phyloP scores from a whole-genome alignment of 30 jellyfish, hydroid and myxozoan species.

The Sanderia malayensis region DNA sequence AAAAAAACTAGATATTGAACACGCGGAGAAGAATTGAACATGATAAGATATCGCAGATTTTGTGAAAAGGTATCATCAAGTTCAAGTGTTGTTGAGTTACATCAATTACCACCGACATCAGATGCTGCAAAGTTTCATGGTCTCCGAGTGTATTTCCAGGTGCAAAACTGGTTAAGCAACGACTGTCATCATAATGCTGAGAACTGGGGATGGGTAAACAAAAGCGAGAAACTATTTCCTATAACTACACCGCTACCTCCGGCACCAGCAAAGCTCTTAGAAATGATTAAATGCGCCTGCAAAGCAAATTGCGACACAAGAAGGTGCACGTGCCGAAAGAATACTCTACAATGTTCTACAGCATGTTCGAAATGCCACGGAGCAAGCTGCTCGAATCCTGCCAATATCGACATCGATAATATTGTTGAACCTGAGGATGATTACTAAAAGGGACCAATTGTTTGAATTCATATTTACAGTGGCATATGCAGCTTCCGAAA shows the following conservation, averaged over 20 bases:
- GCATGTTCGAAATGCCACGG: slow-evolving; percentile 42
- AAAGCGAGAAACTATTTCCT: slow-evolving; percentile 14
- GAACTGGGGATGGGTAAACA: too few species aligned
- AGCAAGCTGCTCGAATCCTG: slow-evolving; percentile 23
- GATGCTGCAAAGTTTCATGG: too few species aligned
- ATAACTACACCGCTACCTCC: slow-evolving; percentile 13
- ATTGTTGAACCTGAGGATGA: slow-evolving; percentile 15
- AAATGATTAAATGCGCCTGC: slow-evolving; percentile 30
- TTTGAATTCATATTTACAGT: too few species aligned
- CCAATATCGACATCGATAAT: slow-evolving; percentile 6
- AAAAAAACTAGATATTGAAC: too few species aligned
- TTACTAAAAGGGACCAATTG: slow-evolving; percentile 8
- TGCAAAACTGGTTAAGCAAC: slow-evolving; percentile 24
- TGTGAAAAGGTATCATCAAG: slow-evolving; percentile 23
- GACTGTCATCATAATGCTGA: slow-evolving; percentile 15
- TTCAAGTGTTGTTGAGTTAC: not conserved
- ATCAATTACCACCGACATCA: too few species aligned
- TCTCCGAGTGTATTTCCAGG: too few species aligned
- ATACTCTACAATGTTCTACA: slow-evolving; percentile 25
- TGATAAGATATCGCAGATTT: slow-evolving; percentile 7
- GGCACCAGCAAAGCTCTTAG: slow-evolving; percentile 32
- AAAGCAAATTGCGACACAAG: slow-evolving; percentile 25
- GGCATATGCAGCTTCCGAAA: too few species aligned
- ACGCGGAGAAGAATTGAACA: slow-evolving; percentile 8
- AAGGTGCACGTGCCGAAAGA: too few species aligned